A percentile compares a stretch with the other conserved stretches of the same genome.
phyloP scores from a whole-genome alignment of 2,113 vertebrate genomes.

The Sarotherodon lohbergeri region DNA sequence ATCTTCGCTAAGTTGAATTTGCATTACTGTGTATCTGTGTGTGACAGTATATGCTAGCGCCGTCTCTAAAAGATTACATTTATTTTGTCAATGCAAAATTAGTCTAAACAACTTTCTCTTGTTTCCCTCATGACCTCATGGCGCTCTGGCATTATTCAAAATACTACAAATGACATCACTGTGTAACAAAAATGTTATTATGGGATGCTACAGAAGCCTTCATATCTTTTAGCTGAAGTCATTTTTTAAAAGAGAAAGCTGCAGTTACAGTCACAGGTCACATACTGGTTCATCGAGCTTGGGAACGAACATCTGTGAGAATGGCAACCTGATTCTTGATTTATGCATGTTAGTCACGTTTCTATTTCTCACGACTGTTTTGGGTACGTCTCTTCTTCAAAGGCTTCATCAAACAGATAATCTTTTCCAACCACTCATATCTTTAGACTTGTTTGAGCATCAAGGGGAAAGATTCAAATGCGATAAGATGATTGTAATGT shows the following conservation, averaged over 20 bases:
- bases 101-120: neutral
- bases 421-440: neutral
- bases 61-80: neutral
- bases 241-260: neutral
- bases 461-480: neutral
- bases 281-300: neutral
- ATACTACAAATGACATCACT: neutral
- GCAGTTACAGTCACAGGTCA: neutral
- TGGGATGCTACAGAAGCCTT: neutral
- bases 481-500: constrained; percentile 22
- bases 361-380: constrained; percentile 15
- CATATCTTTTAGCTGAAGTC: neutral
- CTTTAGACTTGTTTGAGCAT: constrained; percentile 39
- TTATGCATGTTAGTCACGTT: constrained; percentile 30
- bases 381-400: constrained; percentile 33
- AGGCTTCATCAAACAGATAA: constrained; percentile 41
- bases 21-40: neutral
- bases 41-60: neutral
- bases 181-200: neutral
- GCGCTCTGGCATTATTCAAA: neutral
- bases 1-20: constrained; percentile 5
- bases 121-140: neutral
- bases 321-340: constrained; percentile 15
- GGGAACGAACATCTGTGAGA: neutral
- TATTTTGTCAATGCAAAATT: neutral